Base-by-base conservation (phyloP, 1,140 invertebrate genomes). In the Halictus rubicundus region DNA sequence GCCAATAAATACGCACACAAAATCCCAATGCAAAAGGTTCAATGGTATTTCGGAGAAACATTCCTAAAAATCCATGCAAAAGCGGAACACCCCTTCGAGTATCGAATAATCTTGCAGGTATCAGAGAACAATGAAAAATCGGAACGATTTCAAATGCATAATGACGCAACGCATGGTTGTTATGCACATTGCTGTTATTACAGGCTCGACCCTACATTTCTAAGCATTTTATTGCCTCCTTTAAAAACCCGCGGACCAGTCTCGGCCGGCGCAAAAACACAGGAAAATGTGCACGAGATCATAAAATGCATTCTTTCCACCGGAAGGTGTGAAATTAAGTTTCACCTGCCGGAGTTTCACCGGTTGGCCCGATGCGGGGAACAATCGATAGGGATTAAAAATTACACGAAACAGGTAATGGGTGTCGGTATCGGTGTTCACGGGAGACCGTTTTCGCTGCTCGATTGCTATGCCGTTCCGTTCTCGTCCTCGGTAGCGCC, bases 311-410 rank as follows among this genome's bases (percentile, higher is more conserved):
- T 37, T 63, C 14, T 12, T 39, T 25, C 1, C n/a, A 21, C 21
- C 46, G 46, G n/a, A 65, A 65, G 16, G 16, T 65, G 71, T 25
- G 71, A 74, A 37, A 74, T 39, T 19, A 52, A 49, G 46, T 74
- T 52, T 65, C 61, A 39, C 71, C 27, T n/a, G 6, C 4, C 2
- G 3, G 3, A 21, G 46, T 52, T 25, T 74, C 60, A 14, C 14
- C n/a, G 9, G 25, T 19, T 19, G 0, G 16, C 0, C 42, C 25
- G 25, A 23, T 63, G 23, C 49, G 49, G 16, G 21, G 8, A 63
- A 65, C 61, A 12, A 65, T 65, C 61, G 32, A 54, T 54, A 52
- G 14, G 25, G 61, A 65, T 39, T 25, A 12, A 19, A 64, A 25
- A 61, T 39, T 21, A 9, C 14, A 5, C 16, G 19, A 32, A 7